phyloP scores from a whole-genome alignment of 2,888 invertebrate species.

The Apamea sordens region DNA sequence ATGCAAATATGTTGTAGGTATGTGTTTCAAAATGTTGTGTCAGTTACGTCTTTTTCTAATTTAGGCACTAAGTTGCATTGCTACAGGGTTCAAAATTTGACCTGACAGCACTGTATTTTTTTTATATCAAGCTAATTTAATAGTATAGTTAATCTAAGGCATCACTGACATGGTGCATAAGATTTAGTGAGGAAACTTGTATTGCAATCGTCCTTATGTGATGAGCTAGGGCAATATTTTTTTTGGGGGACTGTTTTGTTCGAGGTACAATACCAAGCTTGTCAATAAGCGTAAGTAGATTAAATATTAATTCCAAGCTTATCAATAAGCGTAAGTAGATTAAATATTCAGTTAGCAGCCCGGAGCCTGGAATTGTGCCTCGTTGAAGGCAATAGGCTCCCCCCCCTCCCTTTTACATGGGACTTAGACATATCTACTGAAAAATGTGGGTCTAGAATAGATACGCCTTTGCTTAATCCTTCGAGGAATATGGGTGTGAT shows the following conservation, averaged over 20 bases:
- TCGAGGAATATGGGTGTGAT: too few species aligned
- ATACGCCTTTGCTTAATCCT: too few species aligned
- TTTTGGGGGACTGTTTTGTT: not conserved
- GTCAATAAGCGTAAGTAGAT: not conserved
- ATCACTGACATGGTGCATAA: not conserved
- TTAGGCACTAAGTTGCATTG: slow-evolving; percentile 14
- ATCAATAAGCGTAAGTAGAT: too few species aligned
- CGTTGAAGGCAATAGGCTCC: too few species aligned
- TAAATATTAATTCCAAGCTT: too few species aligned
- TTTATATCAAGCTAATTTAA: not conserved
- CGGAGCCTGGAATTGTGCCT: too few species aligned
- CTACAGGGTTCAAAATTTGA: slow-evolving; percentile 23
- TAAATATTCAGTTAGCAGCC: too few species aligned
- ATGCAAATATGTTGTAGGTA: slow-evolving; percentile 3
- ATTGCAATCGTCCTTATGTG: not conserved
- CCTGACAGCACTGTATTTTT: slow-evolving; percentile 9
- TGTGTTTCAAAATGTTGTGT: slow-evolving; percentile 34
- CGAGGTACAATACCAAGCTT: not conserved
- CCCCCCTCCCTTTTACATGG: too few species aligned
- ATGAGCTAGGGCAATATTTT: not conserved
- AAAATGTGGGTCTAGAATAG: too few species aligned
- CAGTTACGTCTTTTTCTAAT: not conserved
- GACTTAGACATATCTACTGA: too few species aligned
- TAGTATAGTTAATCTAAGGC: not conserved
- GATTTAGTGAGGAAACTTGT: not conserved